Evolutionary conservation across 2,888 invertebrate species (phyloP).

Genomic region (Idaea straminata): DNA sequence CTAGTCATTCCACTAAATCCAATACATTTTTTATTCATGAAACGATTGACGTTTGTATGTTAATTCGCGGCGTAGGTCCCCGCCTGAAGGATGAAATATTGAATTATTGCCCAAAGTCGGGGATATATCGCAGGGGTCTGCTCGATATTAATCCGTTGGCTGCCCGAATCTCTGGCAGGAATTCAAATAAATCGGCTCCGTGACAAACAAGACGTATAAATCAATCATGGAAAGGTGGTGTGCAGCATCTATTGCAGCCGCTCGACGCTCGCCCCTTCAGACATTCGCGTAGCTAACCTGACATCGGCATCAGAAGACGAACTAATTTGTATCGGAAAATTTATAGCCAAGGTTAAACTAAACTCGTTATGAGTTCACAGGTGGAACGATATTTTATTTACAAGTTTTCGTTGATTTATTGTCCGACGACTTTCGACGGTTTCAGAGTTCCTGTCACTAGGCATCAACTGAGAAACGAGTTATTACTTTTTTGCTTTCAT

Average conservation of each 20-base stretch:
- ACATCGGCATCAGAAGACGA: constrained; percentile 54
- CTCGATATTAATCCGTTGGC: constrained; percentile 78
- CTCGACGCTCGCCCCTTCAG: constrained; percentile 44
- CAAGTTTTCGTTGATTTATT: constrained; percentile 62
- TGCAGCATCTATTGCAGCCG: constrained; percentile 70
- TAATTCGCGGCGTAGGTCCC: constrained; percentile 75
- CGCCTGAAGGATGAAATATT: constrained; percentile 76
- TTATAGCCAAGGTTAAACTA: constrained; percentile 72
- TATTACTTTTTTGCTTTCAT: neutral
- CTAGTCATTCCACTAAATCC: constrained; percentile 77
- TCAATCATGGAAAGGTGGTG: constrained; percentile 78
- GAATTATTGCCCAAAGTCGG: constrained; percentile 77
- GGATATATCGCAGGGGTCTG: constrained; percentile 73
- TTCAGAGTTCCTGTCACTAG: neutral
- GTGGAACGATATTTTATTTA: constrained; percentile 61
- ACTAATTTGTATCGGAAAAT: constrained; percentile 75
- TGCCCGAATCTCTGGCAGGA: constrained; percentile 72
- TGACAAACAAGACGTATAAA: constrained; percentile 81
- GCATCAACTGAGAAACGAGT: neutral
- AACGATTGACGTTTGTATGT: constrained; percentile 81
- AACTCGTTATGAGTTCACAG: constrained; percentile 73
- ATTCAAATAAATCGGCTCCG: constrained; percentile 79
- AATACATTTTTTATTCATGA: constrained; percentile 81
- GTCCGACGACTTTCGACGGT: constrained; percentile 20
- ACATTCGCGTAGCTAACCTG: constrained; percentile 3